Conservation (phyloP, 2,797 vertebrate species). For the Iguana delicatissima region DNA sequence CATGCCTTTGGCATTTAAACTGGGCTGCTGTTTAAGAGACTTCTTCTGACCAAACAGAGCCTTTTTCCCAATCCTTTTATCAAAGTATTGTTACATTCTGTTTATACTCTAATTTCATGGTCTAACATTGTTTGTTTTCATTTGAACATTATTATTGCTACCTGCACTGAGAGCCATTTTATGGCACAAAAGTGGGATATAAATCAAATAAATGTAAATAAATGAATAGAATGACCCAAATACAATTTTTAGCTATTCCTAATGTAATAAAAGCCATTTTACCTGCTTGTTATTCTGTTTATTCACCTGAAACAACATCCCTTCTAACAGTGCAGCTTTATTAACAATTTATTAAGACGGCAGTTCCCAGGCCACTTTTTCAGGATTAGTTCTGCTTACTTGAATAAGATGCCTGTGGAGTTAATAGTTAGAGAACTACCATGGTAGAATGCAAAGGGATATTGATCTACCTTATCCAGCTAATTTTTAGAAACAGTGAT, state of each 20-base stretch:
- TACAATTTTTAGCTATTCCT: not conserved
- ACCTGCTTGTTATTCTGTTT: not conserved
- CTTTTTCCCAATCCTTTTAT: too few species aligned
- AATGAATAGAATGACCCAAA: not conserved
- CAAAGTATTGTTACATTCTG: too few species aligned
- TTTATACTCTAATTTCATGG: too few species aligned
- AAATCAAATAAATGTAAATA: too few species aligned
- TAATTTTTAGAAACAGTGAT: not conserved
- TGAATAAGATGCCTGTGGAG: not conserved
- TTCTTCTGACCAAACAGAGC: too few species aligned
- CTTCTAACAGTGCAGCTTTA: not conserved
- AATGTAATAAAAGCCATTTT: not conserved
- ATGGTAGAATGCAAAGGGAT: not conserved
- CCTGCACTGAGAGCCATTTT: too few species aligned
- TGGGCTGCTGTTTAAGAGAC: too few species aligned
- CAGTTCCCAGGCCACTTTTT: not conserved
- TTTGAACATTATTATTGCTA: too few species aligned
- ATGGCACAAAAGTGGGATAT: too few species aligned
- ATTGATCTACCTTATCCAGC: not conserved
- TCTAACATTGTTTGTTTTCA: too few species aligned
- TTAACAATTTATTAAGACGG: constrained; percentile 8
- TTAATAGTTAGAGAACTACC: not conserved
- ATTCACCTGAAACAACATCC: not conserved
- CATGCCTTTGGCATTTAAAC: too few species aligned
- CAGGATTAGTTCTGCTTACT: constrained; percentile 7